Evolutionary conservation across 2,113 vertebrate genomes (phyloP), one percentile per base, ranked within the genome.

Genomic region (Ursus arctos): DNA sequence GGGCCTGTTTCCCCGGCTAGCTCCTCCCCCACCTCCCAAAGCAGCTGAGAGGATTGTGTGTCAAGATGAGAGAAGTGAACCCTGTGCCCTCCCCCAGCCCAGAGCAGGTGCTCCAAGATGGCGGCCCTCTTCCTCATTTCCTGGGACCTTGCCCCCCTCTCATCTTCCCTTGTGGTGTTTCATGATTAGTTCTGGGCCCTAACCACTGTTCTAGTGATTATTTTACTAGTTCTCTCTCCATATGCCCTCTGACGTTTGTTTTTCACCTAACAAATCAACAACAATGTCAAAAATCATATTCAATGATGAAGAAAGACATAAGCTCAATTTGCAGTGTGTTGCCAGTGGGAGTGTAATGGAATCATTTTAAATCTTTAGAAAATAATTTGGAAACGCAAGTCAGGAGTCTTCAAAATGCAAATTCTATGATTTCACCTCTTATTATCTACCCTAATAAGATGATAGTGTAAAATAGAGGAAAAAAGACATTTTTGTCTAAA

Each of bases 41-140:
- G 57, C n/a, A 59, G 55, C 9, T 0, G 0, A 36, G 55, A 22
- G 8, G 21, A 53, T 31, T 40, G 49, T 4, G 61, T 1, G 10
- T 31, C 12, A 43, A 43, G 6, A 3, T 1, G 19, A 9, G 31
- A 53, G 18, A 11, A 24, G 7, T 4, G 47, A 53, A 36, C 31
- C 24, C 22, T 0, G 15, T 0, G 9, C 81, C 40, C 5, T 1
- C 24, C 2, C 3, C 3, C 8, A 4, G 63, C 33, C 43, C 0
- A 47, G 57, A 71, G 19, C n/a, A 28, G 40, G 22, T 1, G 15
- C n/a, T 47, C 31, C 1, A 2, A 55, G 53, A 51, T 0, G 43
- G 61, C 0, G 0, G 12, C 28, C 19, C 43, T 57, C 28, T 21
- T 31, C 18, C 16, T 83, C 57, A 9, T 33, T 24, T 49, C 31